A percentile compares a stretch with the other conserved stretches of the same genome.
phyloP scores from a whole-genome alignment of 2,888 invertebrate genomes.

The Acleris sparsana region DNA sequence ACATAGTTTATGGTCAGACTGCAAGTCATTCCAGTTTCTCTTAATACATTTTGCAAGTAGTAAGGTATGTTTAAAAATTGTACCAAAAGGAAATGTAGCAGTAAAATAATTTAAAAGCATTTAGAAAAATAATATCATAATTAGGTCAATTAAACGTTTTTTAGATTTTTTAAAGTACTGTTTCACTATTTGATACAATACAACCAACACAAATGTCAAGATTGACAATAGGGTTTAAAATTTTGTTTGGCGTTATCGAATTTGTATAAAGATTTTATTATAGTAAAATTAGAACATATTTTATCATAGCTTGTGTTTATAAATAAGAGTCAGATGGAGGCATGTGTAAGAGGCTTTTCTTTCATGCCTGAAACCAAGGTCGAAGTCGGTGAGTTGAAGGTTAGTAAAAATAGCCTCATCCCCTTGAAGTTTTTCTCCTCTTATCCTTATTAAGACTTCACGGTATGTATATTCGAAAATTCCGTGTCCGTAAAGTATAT shows the following conservation, averaged over 20 bases:
- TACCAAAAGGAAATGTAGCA: no score
- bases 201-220: conserved; percentile 9
- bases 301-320: neutral
- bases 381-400: conserved; percentile 59
- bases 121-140: no score
- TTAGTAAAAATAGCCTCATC: conserved; percentile 38
- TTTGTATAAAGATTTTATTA: conserved; percentile 23
- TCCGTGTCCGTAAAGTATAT: no score
- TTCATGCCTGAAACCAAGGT: conserved; percentile 62
- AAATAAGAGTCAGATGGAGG: conserved; percentile 49
- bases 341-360: conserved; percentile 67
- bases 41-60: no score
- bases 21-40: neutral
- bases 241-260: conserved; percentile 24
- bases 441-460: no score
- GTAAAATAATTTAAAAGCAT: no score
- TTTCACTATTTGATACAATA: no score
- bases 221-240: conserved; percentile 16
- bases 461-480: no score
- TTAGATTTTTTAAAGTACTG: no score
- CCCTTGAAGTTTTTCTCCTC: no score
- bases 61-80: no score
- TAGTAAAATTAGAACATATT: neutral
- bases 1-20: neutral
- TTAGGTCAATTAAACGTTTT: no score